Percentiles rank a stretch among this genome's conserved stretches.
phyloP scores from a whole-genome alignment of 2,888 invertebrate genomes.

The Entomobrya proxima region DNA sequence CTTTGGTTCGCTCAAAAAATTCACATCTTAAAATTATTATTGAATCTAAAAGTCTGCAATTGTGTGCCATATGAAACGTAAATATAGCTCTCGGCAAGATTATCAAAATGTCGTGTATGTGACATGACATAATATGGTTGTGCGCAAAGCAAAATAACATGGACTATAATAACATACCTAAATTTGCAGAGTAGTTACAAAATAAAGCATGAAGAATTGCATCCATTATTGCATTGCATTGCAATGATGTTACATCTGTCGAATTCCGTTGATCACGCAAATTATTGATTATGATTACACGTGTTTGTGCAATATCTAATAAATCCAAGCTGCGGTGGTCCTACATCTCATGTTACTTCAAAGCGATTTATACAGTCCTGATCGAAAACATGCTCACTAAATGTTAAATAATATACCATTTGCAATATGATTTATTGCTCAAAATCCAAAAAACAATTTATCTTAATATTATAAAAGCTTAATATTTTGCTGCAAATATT shows the following conservation, averaged over 20 bases:
- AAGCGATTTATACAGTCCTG: background rate
- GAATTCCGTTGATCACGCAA: constrained; percentile 63
- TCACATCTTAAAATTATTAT: too few relatives aligned
- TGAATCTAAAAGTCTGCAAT: too few relatives aligned
- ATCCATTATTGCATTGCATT: constrained; percentile 37
- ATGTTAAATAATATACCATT: background rate
- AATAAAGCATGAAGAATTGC: constrained; percentile 50
- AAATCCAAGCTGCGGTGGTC: constrained; percentile 42
- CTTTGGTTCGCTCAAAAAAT: too few relatives aligned
- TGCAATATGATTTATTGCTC: constrained; percentile 18
- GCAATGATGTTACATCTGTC: constrained; percentile 52
- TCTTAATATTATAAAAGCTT: background rate
- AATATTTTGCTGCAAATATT: background rate
- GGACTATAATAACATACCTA: background rate
- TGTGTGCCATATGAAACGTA: too few relatives aligned
- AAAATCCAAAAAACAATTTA: background rate
- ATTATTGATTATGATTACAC: constrained; percentile 63
- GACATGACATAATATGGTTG: background rate
- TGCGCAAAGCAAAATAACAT: background rate
- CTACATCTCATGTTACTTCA: constrained; percentile 1
- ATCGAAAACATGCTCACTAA: background rate
- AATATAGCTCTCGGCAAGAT: too few relatives aligned
- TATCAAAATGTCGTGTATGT: too few relatives aligned
- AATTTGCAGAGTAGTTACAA: constrained; percentile 24
- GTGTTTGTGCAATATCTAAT: constrained; percentile 57